Evolutionary conservation across 2,797 vertebrate species (phyloP), one percentile per base, ranked within the genome.

Genomic region (Rhincodon typus): DNA sequence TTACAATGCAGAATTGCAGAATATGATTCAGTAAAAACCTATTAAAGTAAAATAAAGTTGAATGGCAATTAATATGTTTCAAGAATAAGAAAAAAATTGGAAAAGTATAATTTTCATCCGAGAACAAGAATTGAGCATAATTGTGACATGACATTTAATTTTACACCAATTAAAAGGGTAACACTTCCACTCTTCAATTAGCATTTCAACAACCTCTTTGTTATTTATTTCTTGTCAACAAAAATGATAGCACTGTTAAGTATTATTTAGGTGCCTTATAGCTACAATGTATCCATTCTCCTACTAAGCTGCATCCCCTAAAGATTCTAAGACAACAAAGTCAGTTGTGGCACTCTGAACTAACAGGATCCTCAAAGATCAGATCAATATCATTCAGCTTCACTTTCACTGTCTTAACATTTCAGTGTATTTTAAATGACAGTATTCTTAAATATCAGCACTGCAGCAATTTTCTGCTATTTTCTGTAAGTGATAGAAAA

Each of bases 401-500:
- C 34, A 62, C 30, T 57, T 90, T 90, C 13, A 13, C 27, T 90
- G 30, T 53, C 50, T 57, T 62, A 90, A 62, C 50, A 90, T 34
- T 84, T 53, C 87, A 90, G 53, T 90, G 17, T 90, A n/a, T 90
- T 90, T 90, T 57, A 19, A 90, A 90, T 90, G 34, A 34, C 30
- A 53, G 30, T 90, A 34, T 53, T 53, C 53, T 57, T 34, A 30
- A 90, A 90, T 90, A 90, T 12, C 57, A 90, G 87, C 30, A 62
- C 57, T 62, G 62, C 46, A 53, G 27, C 30, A 62, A 90, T 30
- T 25, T 90, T 53, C 87, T 17, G 50, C 6, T 34, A 57, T 88
- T 88, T 90, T 90, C 53, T 90, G 87, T 90, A 84, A 84, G 79
- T 84, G 79, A 38, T 42, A 38, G 79, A 84, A 84, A 84, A 84